Evolutionary conservation across 2,113 vertebrate genomes (phyloP).

Genomic region (Suricata suricatta): DNA sequence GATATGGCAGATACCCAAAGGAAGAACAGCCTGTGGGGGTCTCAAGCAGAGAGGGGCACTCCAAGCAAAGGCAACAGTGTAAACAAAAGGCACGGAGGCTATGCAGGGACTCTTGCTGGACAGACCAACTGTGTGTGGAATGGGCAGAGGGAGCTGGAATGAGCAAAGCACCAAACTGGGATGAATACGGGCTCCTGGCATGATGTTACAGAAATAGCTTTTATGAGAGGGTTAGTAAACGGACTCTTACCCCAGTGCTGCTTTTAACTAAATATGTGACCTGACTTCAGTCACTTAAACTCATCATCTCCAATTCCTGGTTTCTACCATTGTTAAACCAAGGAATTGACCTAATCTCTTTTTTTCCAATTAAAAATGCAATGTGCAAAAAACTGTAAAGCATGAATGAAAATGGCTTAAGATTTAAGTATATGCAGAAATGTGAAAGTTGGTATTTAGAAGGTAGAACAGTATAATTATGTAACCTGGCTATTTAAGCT

Average conservation of each 20-base stretch:
- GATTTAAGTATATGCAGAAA: conserved; percentile 27
- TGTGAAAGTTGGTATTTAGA: conserved; percentile 55
- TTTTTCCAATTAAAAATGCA: conserved; percentile 58
- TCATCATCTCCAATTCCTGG: neutral
- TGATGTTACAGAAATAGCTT: neutral
- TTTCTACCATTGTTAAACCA: conserved; percentile 28
- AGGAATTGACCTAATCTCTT: conserved; percentile 44
- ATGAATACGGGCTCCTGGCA: neutral
- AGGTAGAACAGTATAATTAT: conserved; percentile 50
- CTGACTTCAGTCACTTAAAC: neutral
- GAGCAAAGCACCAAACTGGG: neutral
- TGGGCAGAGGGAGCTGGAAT: neutral
- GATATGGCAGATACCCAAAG: neutral
- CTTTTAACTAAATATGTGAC: neutral
- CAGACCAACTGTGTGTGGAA: neutral
- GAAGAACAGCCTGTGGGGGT: neutral
- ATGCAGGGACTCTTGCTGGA: neutral
- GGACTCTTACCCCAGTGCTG: neutral
- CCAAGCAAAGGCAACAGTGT: neutral
- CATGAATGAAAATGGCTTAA: conserved; percentile 35
- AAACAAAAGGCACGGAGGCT: neutral
- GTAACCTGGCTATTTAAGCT: conserved; percentile 25
- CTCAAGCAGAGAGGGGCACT: fast-evolving
- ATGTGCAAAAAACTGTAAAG: conserved; percentile 18
- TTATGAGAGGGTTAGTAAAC: neutral